phyloP scores from a whole-genome alignment of 1,140 invertebrate species.

The Globodera rostochiensis region DNA sequence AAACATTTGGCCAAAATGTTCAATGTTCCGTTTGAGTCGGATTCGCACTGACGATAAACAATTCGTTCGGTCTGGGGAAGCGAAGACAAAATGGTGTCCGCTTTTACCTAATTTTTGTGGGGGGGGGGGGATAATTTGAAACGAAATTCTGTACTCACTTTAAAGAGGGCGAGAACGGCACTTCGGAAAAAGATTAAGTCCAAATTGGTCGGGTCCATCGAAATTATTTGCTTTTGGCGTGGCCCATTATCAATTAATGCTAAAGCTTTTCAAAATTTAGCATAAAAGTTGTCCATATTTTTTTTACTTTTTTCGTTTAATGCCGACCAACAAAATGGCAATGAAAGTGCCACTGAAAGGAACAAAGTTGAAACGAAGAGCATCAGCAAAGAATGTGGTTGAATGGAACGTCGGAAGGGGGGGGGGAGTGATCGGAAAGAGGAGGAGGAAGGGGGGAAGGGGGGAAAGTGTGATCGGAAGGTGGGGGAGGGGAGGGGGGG shows the following conservation, averaged over 20 bases:
- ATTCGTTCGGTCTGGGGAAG: constrained; percentile 28
- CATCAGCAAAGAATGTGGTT: neutral
- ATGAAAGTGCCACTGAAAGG: neutral
- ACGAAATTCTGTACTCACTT: neutral
- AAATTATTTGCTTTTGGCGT: constrained; percentile 2
- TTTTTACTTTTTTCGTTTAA: neutral
- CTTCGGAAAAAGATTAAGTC: constrained; percentile 19
- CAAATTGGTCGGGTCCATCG: constrained; percentile 17
- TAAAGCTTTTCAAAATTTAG: neutral
- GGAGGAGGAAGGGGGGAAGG: too few relatives aligned
- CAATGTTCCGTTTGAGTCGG: constrained; percentile 22
- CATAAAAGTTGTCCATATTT: neutral
- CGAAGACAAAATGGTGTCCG: constrained; percentile 8
- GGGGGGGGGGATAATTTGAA: neutral
- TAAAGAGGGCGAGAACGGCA: constrained; percentile 12
- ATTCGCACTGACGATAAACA: constrained; percentile 28
- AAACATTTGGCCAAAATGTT: constrained; percentile 33
- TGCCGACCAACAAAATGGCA: neutral
- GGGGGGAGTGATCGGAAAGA: too few relatives aligned
- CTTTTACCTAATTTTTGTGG: constrained; percentile 19
- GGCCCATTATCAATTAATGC: neutral
- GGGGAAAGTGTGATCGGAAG: too few relatives aligned
- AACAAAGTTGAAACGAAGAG: neutral
- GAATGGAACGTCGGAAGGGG: neutral
- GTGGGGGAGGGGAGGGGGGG: too few relatives aligned